These are phyloP conservation scores for Hipposideros armiger DNA, from an alignment of 2,113 vertebrate species.

Conservation along the genomic window DNA sequence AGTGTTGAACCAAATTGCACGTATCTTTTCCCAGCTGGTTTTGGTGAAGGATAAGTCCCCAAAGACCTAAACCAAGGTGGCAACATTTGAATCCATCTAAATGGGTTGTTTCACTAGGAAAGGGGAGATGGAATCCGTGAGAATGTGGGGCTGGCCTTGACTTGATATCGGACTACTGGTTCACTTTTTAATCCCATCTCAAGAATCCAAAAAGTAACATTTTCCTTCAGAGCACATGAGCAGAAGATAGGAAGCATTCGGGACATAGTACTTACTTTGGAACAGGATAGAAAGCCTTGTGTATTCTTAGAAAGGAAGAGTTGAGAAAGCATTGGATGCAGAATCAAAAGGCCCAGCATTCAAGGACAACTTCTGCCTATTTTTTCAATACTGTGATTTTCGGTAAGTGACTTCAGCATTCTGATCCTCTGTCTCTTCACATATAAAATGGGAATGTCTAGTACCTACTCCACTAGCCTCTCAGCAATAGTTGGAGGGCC, in stretches of 20 bases:
- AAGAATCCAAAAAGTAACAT: not conserved
- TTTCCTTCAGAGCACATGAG: not conserved
- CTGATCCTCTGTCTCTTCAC: not conserved
- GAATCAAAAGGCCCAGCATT: not conserved
- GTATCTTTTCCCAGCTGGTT: not conserved
- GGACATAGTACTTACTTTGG: not conserved
- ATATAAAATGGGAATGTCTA: not conserved
- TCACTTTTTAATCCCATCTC: not conserved
- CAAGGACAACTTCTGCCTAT: not conserved
- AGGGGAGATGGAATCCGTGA: not conserved
- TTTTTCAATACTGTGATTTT: not conserved
- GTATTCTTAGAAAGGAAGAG: constrained; percentile 22
- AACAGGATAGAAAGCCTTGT: not conserved
- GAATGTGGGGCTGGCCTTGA: not conserved
- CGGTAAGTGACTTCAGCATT: not conserved
- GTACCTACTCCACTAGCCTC: not conserved
- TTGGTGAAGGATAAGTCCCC: not conserved
- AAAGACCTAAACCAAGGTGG: not conserved
- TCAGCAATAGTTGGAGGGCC: not conserved
- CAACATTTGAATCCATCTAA: not conserved
- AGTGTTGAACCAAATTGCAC: not conserved
- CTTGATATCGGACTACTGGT: not conserved
- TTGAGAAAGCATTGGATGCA: not conserved
- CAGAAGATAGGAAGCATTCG: constrained; percentile 8
- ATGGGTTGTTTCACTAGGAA: not conserved